Base-by-base conservation (phyloP, 2,888 invertebrate genomes). In the Archaeoteleia sp. region DNA sequence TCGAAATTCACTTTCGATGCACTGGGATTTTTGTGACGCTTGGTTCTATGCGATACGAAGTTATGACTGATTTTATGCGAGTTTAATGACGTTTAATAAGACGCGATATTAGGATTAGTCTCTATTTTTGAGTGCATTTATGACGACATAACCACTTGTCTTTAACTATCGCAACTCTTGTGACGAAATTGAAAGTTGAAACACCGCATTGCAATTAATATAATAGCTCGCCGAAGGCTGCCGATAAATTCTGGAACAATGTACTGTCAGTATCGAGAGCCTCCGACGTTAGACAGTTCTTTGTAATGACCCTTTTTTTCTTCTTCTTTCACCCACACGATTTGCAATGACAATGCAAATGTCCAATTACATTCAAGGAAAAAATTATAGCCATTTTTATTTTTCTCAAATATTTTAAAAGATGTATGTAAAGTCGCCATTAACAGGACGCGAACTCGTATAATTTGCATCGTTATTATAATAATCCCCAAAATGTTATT, bases 161-260 rank as follows among this genome's bases (percentile, higher is more conserved):
- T 61, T 14, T 15, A 53, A 53, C 53, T 61, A 45, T 61, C 17
- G 61, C 51, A 40, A 46, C 12, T 15, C 39, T 54, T 20, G 53
- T 46, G 54, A 54, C 39, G 61, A 62, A 53, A 62, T 46, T 62
- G 61, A 62, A 54, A 62, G 61, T 53, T 46, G 61, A 61, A 53
- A 55, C 46, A 35, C 30, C 25, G 54, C 48, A 23, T 27, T 48
- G 62, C 35, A 62, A 48, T 62, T 54, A 63, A 63, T 55, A 49
- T 55, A 55, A 63, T 37, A 43, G 30, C 51, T 51, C 29, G 27
- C 7, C 34, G 57, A 57, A 57, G 57, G 55, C 39, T 63, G 51
- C 20, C 51, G 45, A 53, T 39, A 45, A 57, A 65, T 65, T 57
- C 57, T 30, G 57, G 34, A 53, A 65, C 57, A 57, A 57, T 53